phyloP scores from a whole-genome alignment of 2,113 vertebrate species.

The Nematolebias whitei region DNA sequence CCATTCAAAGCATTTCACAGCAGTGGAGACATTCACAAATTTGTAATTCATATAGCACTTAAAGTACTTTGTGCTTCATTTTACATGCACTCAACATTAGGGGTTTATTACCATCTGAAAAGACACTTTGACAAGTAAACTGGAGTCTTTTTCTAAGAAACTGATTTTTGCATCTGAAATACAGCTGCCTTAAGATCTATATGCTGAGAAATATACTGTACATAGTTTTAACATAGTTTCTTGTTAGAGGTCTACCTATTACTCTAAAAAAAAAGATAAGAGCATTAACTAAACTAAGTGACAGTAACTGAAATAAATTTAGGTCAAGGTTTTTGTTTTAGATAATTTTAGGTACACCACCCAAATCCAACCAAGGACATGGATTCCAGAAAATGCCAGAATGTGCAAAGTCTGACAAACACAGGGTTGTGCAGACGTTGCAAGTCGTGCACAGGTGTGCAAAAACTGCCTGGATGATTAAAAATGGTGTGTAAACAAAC shows the following conservation, averaged over 20 bases:
- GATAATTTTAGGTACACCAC: not conserved
- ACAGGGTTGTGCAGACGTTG: conserved; percentile 34
- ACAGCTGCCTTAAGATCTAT: not conserved
- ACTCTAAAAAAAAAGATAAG: not conserved
- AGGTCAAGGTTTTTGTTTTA: conserved; percentile 13
- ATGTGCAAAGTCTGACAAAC: conserved; percentile 40
- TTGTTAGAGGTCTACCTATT: not conserved
- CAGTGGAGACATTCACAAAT: too few species aligned
- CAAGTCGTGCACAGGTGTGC: conserved; percentile 43
- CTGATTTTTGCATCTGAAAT: not conserved
- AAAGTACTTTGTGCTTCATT: too few species aligned
- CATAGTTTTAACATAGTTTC: not conserved
- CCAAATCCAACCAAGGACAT: not conserved
- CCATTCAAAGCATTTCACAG: too few species aligned
- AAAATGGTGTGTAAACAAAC: conserved; percentile 40
- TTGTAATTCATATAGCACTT: too few species aligned
- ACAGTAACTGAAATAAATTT: conserved; percentile 6
- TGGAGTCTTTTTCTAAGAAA: not conserved
- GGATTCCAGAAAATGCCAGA: conserved; percentile 27
- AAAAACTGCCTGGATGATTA: conserved; percentile 32
- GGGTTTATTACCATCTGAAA: too few species aligned
- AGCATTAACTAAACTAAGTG: not conserved
- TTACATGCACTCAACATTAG: too few species aligned
- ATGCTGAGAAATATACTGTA: not conserved
- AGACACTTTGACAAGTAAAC: not conserved